Conservation (phyloP, 2,797 vertebrate genomes). For the Ceyx erithaca region DNA sequence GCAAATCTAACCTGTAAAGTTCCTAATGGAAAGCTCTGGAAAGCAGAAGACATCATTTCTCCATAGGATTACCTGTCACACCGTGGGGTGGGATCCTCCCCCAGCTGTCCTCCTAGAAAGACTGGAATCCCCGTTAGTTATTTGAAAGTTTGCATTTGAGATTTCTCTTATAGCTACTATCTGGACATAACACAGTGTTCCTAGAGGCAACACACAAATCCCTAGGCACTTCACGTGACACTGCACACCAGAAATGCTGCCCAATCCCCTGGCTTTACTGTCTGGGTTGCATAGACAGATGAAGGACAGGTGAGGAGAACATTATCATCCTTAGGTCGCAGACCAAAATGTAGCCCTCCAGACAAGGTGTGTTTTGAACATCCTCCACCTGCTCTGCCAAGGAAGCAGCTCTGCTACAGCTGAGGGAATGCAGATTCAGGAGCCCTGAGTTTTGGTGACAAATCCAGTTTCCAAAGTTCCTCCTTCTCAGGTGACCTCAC, state of each 20-base stretch:
- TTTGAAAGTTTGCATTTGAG: neutral
- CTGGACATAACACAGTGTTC: neutral
- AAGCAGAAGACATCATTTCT: neutral
- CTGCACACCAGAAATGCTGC: neutral
- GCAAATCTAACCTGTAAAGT: neutral
- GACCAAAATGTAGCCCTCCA: neutral
- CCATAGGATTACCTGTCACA: neutral
- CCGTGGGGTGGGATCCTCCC: neutral
- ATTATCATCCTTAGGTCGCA: neutral
- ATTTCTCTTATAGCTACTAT: neutral
- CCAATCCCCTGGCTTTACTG: neutral
- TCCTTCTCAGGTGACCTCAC: neutral
- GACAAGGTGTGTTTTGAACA: neutral
- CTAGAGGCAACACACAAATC: neutral
- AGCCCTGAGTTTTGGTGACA: neutral
- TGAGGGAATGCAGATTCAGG: neutral
- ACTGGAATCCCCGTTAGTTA: neutral
- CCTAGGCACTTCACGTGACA: neutral
- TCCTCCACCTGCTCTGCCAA: neutral
- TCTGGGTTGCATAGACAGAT: neutral
- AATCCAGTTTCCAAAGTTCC: neutral
- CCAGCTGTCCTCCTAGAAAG: neutral
- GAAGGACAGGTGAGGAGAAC: rapidly evolving
- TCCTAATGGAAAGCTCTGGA: neutral
- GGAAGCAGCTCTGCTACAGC: neutral